Evolutionary conservation across 2,888 invertebrate genomes (phyloP).

Genomic region (Phaedon cochleariae): DNA sequence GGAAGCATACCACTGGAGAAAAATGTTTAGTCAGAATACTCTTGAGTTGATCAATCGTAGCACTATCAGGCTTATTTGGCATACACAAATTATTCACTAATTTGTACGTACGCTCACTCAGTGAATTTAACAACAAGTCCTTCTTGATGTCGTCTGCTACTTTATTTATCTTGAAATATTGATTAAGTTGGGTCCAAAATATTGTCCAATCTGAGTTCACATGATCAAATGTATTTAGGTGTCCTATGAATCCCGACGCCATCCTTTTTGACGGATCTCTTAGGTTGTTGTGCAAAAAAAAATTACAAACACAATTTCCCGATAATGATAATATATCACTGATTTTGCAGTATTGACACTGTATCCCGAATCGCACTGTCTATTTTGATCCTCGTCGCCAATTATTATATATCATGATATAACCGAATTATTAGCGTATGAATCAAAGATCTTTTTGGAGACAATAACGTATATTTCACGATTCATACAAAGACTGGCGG

Average conservation of each 20-base stretch:
- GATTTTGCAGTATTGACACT: no score
- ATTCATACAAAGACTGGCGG: no score
- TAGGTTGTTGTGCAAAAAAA: no score
- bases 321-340: no score
- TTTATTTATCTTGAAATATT: background rate
- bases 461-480: no score
- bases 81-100: background rate
- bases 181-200: background rate
- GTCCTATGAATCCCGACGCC: background rate
- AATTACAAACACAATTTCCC: no score
- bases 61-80: background rate
- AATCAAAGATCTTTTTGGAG: no score
- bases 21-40: background rate
- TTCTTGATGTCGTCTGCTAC: background rate
- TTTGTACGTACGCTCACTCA: background rate
- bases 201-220: background rate
- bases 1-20: background rate
- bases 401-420: no score
- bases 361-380: background rate
- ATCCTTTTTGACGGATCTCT: no score
- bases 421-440: no score
- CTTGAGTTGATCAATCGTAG: background rate
- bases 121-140: background rate
- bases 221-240: background rate
- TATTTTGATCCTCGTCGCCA: background rate